Evolutionary conservation across 2,113 vertebrate genomes (phyloP).

Genomic region (Grammomys surdaster): DNA sequence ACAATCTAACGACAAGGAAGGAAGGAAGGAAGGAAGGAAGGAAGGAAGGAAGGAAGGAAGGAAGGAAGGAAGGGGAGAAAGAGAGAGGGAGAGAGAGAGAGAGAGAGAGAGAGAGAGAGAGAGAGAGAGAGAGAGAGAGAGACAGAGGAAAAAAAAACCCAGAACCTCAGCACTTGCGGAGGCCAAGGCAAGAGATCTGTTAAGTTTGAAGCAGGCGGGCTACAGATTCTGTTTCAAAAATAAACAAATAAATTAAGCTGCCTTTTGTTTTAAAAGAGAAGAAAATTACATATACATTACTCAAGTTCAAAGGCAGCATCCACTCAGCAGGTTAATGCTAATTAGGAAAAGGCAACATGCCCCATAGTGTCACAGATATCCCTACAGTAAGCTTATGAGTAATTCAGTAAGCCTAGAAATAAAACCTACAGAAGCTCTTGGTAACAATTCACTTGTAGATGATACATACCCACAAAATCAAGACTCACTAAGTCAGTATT

Average conservation of each 20-base stretch:
- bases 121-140: neutral
- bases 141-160: neutral
- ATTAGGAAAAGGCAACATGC: neutral
- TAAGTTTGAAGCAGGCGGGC: neutral
- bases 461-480: neutral
- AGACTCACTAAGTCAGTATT: neutral
- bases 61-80: neutral
- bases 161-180: neutral
- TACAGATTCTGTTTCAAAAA: neutral
- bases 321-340: neutral
- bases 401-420: neutral
- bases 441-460: neutral
- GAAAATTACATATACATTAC: neutral
- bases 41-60: too few species aligned
- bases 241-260: neutral
- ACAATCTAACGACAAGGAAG: neutral
- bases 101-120: fast-evolving
- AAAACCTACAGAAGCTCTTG: neutral
- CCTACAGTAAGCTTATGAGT: neutral
- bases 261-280: neutral
- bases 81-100: too few species aligned
- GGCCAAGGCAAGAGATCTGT: neutral
- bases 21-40: too few species aligned
- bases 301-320: neutral
- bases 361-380: neutral